phyloP scores from a whole-genome alignment of 1,140 invertebrate species.

The Microvelia longipes region DNA sequence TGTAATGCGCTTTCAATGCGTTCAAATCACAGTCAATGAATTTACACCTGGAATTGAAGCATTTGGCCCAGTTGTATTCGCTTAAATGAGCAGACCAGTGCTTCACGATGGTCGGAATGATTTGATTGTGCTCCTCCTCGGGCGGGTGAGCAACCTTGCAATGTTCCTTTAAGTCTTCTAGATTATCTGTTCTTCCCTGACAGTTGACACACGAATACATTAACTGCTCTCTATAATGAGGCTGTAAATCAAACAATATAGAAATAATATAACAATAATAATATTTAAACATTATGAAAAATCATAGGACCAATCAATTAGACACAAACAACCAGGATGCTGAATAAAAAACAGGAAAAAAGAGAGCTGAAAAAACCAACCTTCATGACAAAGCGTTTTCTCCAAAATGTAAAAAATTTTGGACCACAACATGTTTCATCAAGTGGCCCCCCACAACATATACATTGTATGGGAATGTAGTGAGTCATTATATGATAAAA shows the following conservation, averaged over 20 bases:
- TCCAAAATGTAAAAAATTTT: too few relatives aligned
- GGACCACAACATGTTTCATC: too few relatives aligned
- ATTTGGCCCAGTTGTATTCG: background rate
- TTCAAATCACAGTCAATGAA: background rate
- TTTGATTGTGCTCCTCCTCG: background rate
- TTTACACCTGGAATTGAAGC: background rate
- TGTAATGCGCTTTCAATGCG: background rate
- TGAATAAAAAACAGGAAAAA: too few relatives aligned
- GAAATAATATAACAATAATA: background rate
- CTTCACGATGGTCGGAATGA: background rate
- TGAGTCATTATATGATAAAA: too few relatives aligned
- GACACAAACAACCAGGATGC: too few relatives aligned
- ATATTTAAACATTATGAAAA: background rate
- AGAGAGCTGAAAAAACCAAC: too few relatives aligned
- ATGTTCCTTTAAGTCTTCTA: background rate
- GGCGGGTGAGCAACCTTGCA: background rate
- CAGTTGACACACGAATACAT: background rate
- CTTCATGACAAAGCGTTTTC: too few relatives aligned
- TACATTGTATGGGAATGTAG: too few relatives aligned
- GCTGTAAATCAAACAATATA: slow-evolving; percentile 5
- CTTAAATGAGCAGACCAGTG: background rate
- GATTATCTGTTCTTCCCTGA: background rate
- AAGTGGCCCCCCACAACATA: too few relatives aligned
- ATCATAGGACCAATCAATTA: too few relatives aligned
- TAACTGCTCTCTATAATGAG: background rate